Evolutionary conservation across 2,797 vertebrate species (phyloP), one percentile per base, ranked within the genome.

Genomic region (Melanotaenia trifasciata): DNA sequence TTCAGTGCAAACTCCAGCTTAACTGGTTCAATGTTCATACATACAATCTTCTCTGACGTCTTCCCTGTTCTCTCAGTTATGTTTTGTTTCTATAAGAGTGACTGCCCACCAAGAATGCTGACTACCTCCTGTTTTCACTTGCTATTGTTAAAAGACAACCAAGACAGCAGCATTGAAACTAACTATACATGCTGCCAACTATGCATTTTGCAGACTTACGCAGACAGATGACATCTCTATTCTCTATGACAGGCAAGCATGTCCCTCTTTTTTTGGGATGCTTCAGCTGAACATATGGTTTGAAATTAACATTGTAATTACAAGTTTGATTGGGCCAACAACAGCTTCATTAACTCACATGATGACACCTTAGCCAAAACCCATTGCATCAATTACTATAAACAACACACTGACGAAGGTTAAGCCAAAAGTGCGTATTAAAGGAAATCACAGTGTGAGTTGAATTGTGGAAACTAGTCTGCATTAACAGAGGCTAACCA

Each of bases 351-450:
- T 45, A 20, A 45, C 43, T 45, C 3, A 26, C 35, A 45, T 45
- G 43, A 45, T 70, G 50, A 3, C 51, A 4, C 54, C 47, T 20
- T 38, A 75, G 56, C 26, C 63, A 8, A 67, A 78, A 70, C 76
- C 70, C 40, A 63, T 14, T 26, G 54, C 64, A 76, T 74, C 73
- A 18, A 32, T 40, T 22, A 28, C 78, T 70, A 47, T 79, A 67
- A 70, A 43, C 12, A 74, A 65, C 63, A 43, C n/a, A 0, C 16
- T 0, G 28, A 1, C 20, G 0, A 11, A 72, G 43, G 36, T 51
- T 65, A 75, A 26, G 56, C 59, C 0, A 14, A 61, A 71, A 20
- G 64, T 70, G 50, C 22, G 58, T n/a, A 16, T 78, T 47, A 64
- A 64, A 67, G 32, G 45, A 72, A 67, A 35, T 38, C 28, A 6